Conservation (phyloP, 2,113 vertebrate species). For the Hiodon alosoides region DNA sequence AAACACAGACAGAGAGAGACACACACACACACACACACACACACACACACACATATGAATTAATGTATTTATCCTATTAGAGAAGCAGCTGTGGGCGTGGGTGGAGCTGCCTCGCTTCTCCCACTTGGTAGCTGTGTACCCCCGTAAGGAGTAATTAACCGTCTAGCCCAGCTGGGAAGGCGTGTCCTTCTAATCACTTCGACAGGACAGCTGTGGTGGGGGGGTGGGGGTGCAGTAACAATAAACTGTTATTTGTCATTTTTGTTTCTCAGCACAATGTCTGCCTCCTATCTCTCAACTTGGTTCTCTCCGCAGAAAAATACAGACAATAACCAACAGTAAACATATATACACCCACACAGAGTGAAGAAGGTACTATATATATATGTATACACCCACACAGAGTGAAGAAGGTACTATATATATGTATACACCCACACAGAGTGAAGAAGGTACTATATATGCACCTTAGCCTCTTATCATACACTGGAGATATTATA, state of each 20-base stretch:
- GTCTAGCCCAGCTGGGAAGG: slow-evolving; percentile 22
- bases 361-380: no score
- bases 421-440: no score
- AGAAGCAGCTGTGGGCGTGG: slow-evolving; percentile 42
- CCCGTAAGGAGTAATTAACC: slow-evolving; percentile 30
- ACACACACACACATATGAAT: slow-evolving; percentile 25
- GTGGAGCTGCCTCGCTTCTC: slow-evolving; percentile 24
- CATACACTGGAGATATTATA: no score
- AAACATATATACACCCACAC: no score
- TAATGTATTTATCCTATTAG: slow-evolving; percentile 42
- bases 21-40: not conserved
- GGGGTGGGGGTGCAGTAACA: slow-evolving; percentile 13
- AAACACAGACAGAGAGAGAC: not conserved
- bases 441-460: no score
- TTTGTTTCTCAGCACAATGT: slow-evolving; percentile 16
- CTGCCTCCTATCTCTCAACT: not conserved
- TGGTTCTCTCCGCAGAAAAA: no score
- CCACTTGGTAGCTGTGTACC: slow-evolving; percentile 21
- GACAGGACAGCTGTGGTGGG: slow-evolving; percentile 14
- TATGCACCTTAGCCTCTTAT: no score
- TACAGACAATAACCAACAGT: no score
- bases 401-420: no score
- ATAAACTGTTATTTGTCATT: slow-evolving; percentile 22
- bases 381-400: no score
- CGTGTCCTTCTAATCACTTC: slow-evolving; percentile 20